Base-by-base conservation (phyloP, 2,797 vertebrate species). In the Falco peregrinus region DNA sequence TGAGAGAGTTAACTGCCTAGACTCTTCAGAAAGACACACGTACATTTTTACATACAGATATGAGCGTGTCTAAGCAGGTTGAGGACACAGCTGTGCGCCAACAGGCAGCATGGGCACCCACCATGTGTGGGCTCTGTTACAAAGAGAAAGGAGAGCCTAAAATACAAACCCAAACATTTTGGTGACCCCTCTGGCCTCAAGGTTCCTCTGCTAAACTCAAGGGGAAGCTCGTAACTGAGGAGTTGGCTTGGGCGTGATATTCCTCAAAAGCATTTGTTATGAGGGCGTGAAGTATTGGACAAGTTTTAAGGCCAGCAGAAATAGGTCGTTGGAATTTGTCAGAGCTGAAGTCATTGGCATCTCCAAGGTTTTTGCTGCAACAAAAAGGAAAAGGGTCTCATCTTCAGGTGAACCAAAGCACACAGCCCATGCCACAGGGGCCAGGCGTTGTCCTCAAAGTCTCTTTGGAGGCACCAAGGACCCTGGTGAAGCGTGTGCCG, bases 191-290 rank as follows among this genome's bases (percentile, higher is more conserved):
- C 39, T 73, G 57, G 22, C 54, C 50, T 80, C 60, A 63, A 54
- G 80, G 54, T 69, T 94, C 35, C 76, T 80, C 70, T 5, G 1
- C 47, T 59, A 84, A 85, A 68, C 71, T 84, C 78, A 87, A 6
- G 2, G 41, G n/a, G 56, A 94, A 85, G 56, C 48, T 94, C 43
- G 2, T 41, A 84, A 85, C 35, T 16, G 37, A 89, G 59, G 64
- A 95, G 67, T 45, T 94, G 86, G 90, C 90, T 93, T 93, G 70
- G 86, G 86, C 0, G 0, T 8, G 37, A 41, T 94, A 74, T 95
- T 97, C 93, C 95, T 97, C 81, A 91, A 96, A 93, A 95, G 95
- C 81, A 50, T 74, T 93, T 94, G 56, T 90, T 92, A 41, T 0
- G 6, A 95, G 95, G 84, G 89, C 84, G 77, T 89, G 95, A 96